Conservation (phyloP, 2,888 invertebrate species). For the Scaptomyza flava region DNA sequence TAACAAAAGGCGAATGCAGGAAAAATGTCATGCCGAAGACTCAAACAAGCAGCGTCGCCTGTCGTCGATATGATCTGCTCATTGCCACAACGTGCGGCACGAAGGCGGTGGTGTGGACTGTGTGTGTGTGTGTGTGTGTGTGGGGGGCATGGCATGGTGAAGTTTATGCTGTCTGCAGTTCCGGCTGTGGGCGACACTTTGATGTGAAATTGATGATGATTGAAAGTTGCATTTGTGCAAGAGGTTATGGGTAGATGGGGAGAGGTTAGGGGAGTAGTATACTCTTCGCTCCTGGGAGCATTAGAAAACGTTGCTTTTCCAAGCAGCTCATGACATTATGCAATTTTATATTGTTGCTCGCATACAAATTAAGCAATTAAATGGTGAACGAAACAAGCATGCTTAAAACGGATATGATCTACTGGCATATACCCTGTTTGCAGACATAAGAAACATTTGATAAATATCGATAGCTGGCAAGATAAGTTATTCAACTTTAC, state of each 20-base stretch:
- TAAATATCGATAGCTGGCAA: not conserved
- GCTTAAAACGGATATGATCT: not conserved
- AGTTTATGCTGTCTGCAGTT: slow-evolving; percentile 50
- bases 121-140: not conserved
- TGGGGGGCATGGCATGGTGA: not conserved
- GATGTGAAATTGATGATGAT: slow-evolving; percentile 84
- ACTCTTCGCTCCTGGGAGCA: slow-evolving; percentile 14
- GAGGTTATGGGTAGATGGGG: not conserved
- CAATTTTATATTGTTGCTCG: slow-evolving; percentile 40
- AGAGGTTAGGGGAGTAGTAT: slow-evolving; percentile 2
- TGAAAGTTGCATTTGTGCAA: slow-evolving; percentile 69
- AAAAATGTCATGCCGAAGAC: slow-evolving; percentile 63
- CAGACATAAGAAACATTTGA: not conserved
- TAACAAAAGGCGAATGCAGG: slow-evolving; percentile 22
- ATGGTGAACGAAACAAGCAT: slow-evolving; percentile 33
- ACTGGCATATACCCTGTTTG: not conserved
- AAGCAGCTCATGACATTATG: slow-evolving; percentile 44
- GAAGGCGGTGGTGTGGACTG: not conserved
- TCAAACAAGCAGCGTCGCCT: slow-evolving; percentile 33
- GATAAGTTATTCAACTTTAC: not conserved
- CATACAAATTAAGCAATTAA: slow-evolving; percentile 73
- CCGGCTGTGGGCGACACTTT: slow-evolving; percentile 81
- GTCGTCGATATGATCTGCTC: slow-evolving; percentile 76
- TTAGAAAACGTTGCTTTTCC: slow-evolving; percentile 3
- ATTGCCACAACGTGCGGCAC: slow-evolving; percentile 45